Evolutionary conservation across 2,797 vertebrate species (phyloP), one percentile per base, ranked within the genome.

Genomic region (Tinamus major): DNA sequence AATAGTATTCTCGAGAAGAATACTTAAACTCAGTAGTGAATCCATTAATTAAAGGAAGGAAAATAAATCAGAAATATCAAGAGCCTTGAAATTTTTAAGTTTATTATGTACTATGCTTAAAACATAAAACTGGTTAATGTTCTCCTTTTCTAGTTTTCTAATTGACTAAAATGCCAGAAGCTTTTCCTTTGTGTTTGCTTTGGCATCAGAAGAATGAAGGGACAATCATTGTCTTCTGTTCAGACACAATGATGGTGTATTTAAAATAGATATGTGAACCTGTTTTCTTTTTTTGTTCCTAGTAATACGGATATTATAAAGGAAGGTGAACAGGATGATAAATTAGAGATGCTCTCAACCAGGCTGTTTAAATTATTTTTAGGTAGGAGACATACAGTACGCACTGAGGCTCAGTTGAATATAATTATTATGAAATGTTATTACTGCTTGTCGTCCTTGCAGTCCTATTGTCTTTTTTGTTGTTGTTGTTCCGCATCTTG

Each of bases 291-390:
- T 95, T 92, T 90, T 87, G 76, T 89, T 86, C 76, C 69, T 85
- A 92, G 75, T 96, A 91, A 72, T 93, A 87, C 79, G 76, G 93
- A 89, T 92, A 70, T 90, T 85, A 79, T 89, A 85, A 89, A 95
- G 90, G 91, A 96, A 96, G 90, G 94, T 94, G 89, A 97, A 75
- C 95, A 91, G 65, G 65, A 94, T 96, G 95, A 95, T 97, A 93
- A 95, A 96, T 96, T 92, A 94, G 87, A 29, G 29, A 87, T 90
- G 88, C 91, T 97, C 89, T 93, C 71, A 67, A 77, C 8, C 21
- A 96, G 93, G 94, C 95, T 94, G 89, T 91, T 81, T 90, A 88
- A 95, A 96, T 96, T 97, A 96, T 97, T 97, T 97, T 97, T 97
- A 95, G 96, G 84, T 94, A 95, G 92, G 89, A 97, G 94, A 94